Percentiles rank a stretch among this genome's conserved stretches.
Evolutionary conservation across 2,113 vertebrate species (phyloP).

Genomic region (Neoarius graeffei): DNA sequence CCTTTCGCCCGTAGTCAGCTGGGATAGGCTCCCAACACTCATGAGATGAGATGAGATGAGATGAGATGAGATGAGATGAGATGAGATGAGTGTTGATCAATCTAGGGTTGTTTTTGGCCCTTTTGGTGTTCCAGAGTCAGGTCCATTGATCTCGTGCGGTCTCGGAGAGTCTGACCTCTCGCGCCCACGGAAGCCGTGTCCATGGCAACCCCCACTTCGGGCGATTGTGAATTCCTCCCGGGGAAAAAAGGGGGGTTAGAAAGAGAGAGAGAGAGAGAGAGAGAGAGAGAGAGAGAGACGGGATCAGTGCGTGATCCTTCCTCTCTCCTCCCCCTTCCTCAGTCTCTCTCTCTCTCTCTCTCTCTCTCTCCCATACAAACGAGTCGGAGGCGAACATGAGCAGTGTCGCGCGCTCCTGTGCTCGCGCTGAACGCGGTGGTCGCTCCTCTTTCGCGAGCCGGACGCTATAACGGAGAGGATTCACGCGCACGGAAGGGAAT

Average conservation of each 20-base stretch:
- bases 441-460: conserved; percentile 55
- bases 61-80: no score
- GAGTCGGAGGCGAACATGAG: conserved; percentile 74
- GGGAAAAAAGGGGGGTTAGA: conserved; percentile 55
- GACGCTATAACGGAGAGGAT: conserved; percentile 54
- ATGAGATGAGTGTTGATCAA: no score
- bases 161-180: conserved; percentile 78
- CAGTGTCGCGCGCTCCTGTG: conserved; percentile 65
- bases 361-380: conserved; percentile 58
- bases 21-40: no score
- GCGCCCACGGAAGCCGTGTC: conserved; percentile 82
- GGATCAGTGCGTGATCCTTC: conserved; percentile 78
- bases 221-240: conserved; percentile 84
- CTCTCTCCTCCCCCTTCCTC: conserved; percentile 85
- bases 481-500: conserved; percentile 18
- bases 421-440: conserved; percentile 57
- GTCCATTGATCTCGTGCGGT: conserved; percentile 81
- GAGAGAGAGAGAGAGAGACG: conserved; percentile 60
- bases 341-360: conserved; percentile 70
- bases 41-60: no score
- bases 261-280: conserved; percentile 56
- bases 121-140: conserved; percentile 67
- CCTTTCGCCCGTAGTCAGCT: no score
- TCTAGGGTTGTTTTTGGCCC: not conserved
- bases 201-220: conserved; percentile 76